Base-by-base conservation (phyloP, 2,113 vertebrate species). In the Xiphophorus hellerii region DNA sequence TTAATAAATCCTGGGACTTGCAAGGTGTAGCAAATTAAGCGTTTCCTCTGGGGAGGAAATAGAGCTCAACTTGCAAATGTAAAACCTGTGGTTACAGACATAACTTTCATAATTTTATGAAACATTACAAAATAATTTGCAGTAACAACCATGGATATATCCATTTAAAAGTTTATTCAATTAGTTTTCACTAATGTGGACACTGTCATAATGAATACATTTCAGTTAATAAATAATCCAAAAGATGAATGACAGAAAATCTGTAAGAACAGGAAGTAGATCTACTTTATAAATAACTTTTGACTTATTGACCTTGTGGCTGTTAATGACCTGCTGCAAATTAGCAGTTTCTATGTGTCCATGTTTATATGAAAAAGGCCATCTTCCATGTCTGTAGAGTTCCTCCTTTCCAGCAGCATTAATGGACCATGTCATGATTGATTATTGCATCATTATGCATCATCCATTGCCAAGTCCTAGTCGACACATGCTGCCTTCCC, bases 341-440 rank as follows among this genome's bases (percentile, higher is more conserved):
- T 85, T 62, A 84, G 63, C 42, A 77, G 35, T 39, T 54, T 28
- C 25, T 14, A 22, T 74, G 51, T 35, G 17, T 77, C 76, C 17
- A 0, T 78, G 80, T 82, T 80, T 69, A 66, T 29, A 71, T 71
- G 37, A 68, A 80, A 27, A 6, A 73, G 42, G 73, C 70, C 44
- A 62, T 81, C 72, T 44, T 80, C 73, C 71, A 28, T 71, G 44
- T 76, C 85, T 66, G 3, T 25, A 54, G 80, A 30, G 65, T 66
- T 67, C 39, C 60, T 74, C 48, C 64, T 25, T 63, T 69, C 69
- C 82, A 37, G 39, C 73, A 82, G 73, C 77, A 70, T 81, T 80
- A 95, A 95, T 94, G 88, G 95, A 92, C 93, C 93, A 86, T 94
- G 94, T 94, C 76, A 94, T 97, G 96, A 97, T 96, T 96, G 95